Evolutionary conservation across 2,888 invertebrate genomes (phyloP), one percentile per base, ranked within the genome.

Genomic region (Punctoribates punctum): DNA sequence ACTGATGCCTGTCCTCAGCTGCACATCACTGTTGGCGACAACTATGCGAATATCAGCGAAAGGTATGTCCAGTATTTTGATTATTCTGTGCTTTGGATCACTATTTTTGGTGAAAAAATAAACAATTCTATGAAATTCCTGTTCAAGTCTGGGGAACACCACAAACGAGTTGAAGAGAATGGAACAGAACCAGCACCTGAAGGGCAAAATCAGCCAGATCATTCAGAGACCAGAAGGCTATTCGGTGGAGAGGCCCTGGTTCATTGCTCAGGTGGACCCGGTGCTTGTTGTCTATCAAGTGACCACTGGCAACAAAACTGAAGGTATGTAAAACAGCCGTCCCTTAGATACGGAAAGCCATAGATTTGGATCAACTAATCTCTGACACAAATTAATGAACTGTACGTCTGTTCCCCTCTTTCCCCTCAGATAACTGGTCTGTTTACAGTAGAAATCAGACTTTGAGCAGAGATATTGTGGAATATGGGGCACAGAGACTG

Each of bases 1-100:
- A 67, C 8, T 34, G 38, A 38, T 15, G 13, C 38, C n/a, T 67
- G 65, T 67, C 65, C 65, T 67, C n/a, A 67, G 11, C 29, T 67
- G 34, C n/a, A 67, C n/a, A n/a, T 67, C 1, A 38, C 11, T 38
- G 65, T n/a, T 1, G 38, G 34, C 20, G 15, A 15, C 20, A 38
- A 38, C 38, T 38, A 67, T 38, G 38, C 38, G n/a, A 67, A 67
- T 34, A 38, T 67, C 4, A 67, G 38, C 1, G 60, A 60, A 60
- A 60, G 60, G 60, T 60, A 60, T 60, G 51, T 20, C 4, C 2
- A 20, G 6, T n/a, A 51, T 6, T 42, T 11, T 42, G 8, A 13
- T 13, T 42, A 13, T 42, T 42, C 42, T 42, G 4, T 9, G 42
- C 42, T 11, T 42, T 42, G 8, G 13, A 42, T 42, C 1, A 42